These are phyloP conservation scores for Anhinga rufa DNA, from an alignment of 2,113 vertebrate species.

Conservation along the genomic window DNA sequence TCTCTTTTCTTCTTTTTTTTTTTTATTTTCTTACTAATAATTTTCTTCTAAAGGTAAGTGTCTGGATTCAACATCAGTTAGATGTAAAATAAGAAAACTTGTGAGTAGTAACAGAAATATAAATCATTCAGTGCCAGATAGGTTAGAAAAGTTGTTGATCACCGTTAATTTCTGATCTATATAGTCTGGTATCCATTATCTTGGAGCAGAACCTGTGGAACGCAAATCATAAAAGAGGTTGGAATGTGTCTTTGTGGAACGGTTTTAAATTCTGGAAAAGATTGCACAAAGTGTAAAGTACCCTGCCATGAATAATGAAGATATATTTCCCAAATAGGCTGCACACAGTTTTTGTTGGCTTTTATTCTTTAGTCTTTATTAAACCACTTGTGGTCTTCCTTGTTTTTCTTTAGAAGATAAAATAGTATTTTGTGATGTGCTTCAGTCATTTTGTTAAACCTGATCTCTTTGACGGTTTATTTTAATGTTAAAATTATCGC, in stretches of 20 bases:
- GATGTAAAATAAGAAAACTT: neutral
- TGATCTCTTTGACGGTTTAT: neutral
- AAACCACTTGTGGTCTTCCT: neutral
- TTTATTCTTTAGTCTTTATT: neutral
- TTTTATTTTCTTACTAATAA: slow-evolving; percentile 13
- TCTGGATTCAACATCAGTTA: slow-evolving; percentile 14
- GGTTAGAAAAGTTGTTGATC: neutral
- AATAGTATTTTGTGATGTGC: neutral
- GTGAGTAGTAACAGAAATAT: too few species aligned
- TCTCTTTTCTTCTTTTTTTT: neutral
- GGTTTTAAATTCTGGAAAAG: slow-evolving; percentile 11
- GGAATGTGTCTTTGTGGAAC: neutral
- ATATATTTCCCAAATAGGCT: neutral
- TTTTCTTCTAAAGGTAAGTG: slow-evolving; percentile 20
- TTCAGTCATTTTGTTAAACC: neutral
- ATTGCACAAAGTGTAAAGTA: neutral
- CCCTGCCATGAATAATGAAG: neutral
- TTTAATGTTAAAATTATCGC: neutral
- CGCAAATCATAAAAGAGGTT: neutral
- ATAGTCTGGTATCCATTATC: neutral
- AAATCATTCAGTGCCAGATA: neutral
- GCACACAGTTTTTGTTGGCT: neutral
- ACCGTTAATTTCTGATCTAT: neutral
- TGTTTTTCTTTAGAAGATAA: neutral
- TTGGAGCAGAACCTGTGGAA: slow-evolving; percentile 25